A percentile compares a stretch with the other conserved stretches of the same genome.
Evolutionary conservation across 1,140 invertebrate species (phyloP).

Genomic region (Macrostomum lignano): DNA sequence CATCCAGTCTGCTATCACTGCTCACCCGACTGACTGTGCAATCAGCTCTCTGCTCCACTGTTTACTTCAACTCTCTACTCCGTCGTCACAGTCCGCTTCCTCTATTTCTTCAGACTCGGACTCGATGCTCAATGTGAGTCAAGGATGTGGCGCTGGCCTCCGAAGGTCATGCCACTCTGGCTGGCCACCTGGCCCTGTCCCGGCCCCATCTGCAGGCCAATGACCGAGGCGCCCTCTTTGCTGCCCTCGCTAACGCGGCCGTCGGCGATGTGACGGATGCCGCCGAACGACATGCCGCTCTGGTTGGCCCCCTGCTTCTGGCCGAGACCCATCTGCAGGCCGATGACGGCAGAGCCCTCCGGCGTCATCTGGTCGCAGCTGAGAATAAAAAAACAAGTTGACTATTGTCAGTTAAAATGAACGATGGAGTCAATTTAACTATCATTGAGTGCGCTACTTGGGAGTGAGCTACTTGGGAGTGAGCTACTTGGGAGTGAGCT

Average conservation of each 20-base stretch:
- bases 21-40: no score
- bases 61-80: no score
- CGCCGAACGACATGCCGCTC: conserved; percentile 66
- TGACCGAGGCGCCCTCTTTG: conserved; percentile 39
- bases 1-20: no score
- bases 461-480: no score
- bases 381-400: not conserved
- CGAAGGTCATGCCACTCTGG: conserved; percentile 11
- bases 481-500: no score
- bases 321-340: conserved; percentile 7
- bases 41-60: no score
- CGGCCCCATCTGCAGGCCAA: conserved; percentile 33
- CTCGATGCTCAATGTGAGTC: no score
- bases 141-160: conserved; percentile 5
- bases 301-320: conserved; percentile 28
- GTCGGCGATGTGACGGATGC: conserved; percentile 49
- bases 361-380: not conserved
- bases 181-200: conserved; percentile 45
- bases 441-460: not conserved
- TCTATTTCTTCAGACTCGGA: no score
- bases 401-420: no score
- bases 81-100: no score
- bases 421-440: no score
- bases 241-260: conserved; percentile 11
- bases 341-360: conserved; percentile 1